Base-by-base conservation (phyloP, 2,797 vertebrate genomes). In the Tinamus major region DNA sequence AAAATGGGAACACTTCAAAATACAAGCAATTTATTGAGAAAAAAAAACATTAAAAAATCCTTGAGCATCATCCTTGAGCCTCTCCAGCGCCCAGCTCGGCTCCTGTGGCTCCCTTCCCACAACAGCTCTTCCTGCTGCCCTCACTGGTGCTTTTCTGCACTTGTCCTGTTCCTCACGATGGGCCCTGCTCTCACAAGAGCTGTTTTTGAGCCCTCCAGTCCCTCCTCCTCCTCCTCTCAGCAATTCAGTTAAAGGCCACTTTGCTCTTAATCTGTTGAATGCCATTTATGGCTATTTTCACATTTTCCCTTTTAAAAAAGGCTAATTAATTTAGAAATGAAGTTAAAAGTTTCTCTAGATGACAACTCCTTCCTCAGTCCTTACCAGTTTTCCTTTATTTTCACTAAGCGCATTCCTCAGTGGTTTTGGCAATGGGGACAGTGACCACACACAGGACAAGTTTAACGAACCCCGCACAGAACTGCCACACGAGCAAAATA, bases 91-190 rank as follows among this genome's bases (percentile, higher is more conserved):
- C 39, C 68, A n/a, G 61, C 46, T 74, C 39, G 0, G 4, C 58
- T 79, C 42, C 31, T 13, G 0, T 5, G 31, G n/a, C 61, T 18
- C 39, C 48, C 20, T 1, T 42, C 26, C 48, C 69, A 41, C 53
- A 51, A 51, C 4, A 2, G 42, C 44, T 63, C 31, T 27, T 53
- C 65, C 48, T 3, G 4, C 65, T 35, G 2, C 5, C 64, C 56
- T 35, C 37, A 41, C 56, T 69, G 21, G 14, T 2, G 2, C 0
- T 13, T 35, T 10, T 6, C 10, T 35, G 17, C 31, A 4, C 2
- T 64, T 56, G n/a, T 17, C n/a, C 78, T 44, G 56, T 59, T 69
- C n/a, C 53, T 89, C 56, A 58, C 18, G 21, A 16, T 8, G 33
- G 48, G 65, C 51, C 21, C 63, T 15, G 11, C 5, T 19, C 74